These are phyloP conservation scores for Emydura subglobosa DNA, from an alignment of 2,113 vertebrate species.

Conservation along the genomic window DNA sequence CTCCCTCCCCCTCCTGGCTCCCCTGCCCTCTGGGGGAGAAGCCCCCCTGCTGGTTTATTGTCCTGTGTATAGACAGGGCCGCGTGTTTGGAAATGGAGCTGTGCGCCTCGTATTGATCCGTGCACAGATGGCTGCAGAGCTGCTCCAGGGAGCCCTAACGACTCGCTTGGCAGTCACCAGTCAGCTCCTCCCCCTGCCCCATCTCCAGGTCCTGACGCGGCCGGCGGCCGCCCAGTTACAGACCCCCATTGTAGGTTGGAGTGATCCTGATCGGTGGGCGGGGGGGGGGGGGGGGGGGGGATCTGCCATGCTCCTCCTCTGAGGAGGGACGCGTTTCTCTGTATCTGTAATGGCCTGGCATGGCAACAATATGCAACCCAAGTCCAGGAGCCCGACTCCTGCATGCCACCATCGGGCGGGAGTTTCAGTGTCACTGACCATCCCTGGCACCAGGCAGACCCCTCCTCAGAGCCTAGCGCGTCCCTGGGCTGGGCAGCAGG, in stretches of 20 bases:
- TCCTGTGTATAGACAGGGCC: neutral
- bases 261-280: neutral
- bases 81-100: neutral
- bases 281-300: neutral
- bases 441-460: neutral
- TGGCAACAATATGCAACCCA: fast-evolving
- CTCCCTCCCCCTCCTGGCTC: neutral
- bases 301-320: neutral
- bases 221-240: neutral
- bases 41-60: neutral
- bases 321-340: neutral
- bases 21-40: neutral
- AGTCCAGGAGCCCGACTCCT: neutral
- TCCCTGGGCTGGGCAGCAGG: neutral
- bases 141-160: neutral
- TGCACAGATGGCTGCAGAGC: constrained; percentile 20
- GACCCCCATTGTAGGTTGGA: neutral
- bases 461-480: neutral
- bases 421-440: neutral
- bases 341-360: neutral
- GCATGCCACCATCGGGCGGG: neutral
- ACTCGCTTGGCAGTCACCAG: constrained; percentile 13
- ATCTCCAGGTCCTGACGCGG: neutral
- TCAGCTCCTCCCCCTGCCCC: neutral
- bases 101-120: neutral